Conservation (phyloP, 2,888 invertebrate genomes). For the Platycheirus rosarum region DNA sequence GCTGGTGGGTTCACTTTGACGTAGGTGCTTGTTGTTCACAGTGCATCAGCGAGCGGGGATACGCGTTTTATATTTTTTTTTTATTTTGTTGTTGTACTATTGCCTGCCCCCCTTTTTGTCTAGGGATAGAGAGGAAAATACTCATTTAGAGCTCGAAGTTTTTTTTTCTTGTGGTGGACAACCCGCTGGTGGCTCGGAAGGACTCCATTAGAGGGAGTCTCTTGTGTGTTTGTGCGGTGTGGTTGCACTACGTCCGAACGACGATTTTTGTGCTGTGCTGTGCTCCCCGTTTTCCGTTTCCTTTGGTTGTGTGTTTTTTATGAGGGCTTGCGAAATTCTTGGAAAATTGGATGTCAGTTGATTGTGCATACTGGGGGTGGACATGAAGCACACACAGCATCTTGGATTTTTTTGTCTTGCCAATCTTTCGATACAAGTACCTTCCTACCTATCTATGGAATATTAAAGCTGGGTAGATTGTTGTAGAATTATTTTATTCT, state of each 20-base stretch:
- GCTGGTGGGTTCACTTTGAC: constrained; percentile 49
- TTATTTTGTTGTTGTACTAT: constrained; percentile 17
- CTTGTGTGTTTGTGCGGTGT: constrained; percentile 16
- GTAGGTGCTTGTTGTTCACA: constrained; percentile 48
- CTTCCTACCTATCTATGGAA: constrained; percentile 22
- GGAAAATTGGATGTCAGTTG: constrained; percentile 66
- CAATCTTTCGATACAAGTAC: neutral
- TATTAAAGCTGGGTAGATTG: too few species aligned
- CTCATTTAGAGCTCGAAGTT: constrained; percentile 40
- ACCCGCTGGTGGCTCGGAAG: constrained; percentile 55
- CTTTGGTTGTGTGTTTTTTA: constrained; percentile 42
- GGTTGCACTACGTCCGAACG: constrained; percentile 37
- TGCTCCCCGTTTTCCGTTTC: constrained; percentile 66
- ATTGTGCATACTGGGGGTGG: constrained; percentile 59
- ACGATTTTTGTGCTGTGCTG: constrained; percentile 56
- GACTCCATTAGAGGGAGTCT: constrained; percentile 57
- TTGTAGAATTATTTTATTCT: constrained; percentile 66
- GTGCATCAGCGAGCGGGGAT: constrained; percentile 55
- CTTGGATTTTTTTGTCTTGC: constrained; percentile 1
- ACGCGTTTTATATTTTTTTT: constrained; percentile 42
- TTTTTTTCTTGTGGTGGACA: constrained; percentile 52
- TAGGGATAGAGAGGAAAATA: constrained; percentile 50
- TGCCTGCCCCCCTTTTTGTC: constrained; percentile 26
- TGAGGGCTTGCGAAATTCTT: constrained; percentile 60
- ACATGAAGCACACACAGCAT: constrained; percentile 38